Percentiles rank a stretch among this genome's conserved stretches.
Conservation (phyloP, 2,888 invertebrate genomes). For the Pegoplata infirma region DNA sequence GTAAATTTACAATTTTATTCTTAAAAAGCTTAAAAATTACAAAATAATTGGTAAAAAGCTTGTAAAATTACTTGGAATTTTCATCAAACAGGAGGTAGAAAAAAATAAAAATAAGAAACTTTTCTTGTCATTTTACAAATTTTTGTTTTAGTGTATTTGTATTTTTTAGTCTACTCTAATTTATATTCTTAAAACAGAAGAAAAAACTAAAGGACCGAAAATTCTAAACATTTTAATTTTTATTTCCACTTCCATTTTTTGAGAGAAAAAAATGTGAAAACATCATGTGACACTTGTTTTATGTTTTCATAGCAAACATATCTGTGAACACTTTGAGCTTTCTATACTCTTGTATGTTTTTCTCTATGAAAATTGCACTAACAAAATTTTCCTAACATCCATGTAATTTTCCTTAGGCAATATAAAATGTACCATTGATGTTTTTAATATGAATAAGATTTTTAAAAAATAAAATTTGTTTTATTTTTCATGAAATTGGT, state of each 20-base stretch:
- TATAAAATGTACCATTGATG: conserved; percentile 30
- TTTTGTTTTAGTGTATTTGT: no score
- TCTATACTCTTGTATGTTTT: conserved; percentile 40
- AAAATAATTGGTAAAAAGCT: no score
- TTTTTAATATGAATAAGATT: conserved; percentile 18
- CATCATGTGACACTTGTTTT: conserved; percentile 59
- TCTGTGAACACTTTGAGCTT: conserved; percentile 58
- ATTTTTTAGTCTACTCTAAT: conserved; percentile 8
- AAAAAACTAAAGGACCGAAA: conserved; percentile 12
- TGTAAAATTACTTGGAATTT: no score
- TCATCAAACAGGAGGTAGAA: no score
- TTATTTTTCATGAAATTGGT: conserved; percentile 51
- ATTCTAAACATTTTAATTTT: conserved; percentile 1
- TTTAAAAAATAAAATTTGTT: conserved; percentile 40
- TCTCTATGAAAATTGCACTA: neutral
- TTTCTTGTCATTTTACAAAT: no score
- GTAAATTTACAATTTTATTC: no score
- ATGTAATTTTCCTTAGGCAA: conserved; percentile 40
- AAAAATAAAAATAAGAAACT: no score
- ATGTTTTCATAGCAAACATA: conserved; percentile 52
- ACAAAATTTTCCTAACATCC: conserved; percentile 26
- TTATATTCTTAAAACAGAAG: neutral
- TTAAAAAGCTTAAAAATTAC: no score
- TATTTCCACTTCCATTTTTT: conserved; percentile 1
- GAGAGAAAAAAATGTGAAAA: conserved; percentile 54